Percentiles rank a stretch among this genome's conserved stretches.
Evolutionary conservation across 2,797 vertebrate species (phyloP).

Genomic region (Apodemus agrarius): DNA sequence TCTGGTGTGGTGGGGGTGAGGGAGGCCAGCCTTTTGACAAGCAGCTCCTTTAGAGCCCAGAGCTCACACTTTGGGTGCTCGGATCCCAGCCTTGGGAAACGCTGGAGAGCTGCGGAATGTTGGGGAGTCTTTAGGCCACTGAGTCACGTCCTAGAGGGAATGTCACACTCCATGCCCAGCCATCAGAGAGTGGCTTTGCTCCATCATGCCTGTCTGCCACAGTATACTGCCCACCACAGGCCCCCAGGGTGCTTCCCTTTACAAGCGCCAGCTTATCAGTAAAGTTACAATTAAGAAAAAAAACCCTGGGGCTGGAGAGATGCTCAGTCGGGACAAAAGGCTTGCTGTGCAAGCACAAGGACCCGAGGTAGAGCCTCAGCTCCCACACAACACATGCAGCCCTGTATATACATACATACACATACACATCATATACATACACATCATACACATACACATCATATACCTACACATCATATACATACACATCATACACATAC

Average conservation of each 20-base stretch:
- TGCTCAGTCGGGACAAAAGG: background rate
- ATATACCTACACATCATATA: no score
- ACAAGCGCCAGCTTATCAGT: background rate
- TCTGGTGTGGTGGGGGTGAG: background rate
- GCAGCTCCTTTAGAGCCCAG: background rate
- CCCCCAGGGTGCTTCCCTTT: background rate
- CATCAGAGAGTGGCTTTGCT: background rate
- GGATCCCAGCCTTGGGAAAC: background rate
- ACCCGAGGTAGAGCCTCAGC: background rate
- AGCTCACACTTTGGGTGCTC: background rate
- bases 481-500: no score
- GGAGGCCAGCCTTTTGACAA: background rate
- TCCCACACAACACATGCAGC: background rate
- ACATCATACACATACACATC: no score
- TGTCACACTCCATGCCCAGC: background rate
- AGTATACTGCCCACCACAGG: background rate
- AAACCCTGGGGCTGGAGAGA: background rate
- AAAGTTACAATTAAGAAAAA: background rate
- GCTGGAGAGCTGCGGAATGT: background rate
- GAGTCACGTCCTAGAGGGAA: background rate
- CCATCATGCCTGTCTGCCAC: background rate
- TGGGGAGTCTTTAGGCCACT: background rate
- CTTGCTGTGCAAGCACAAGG: background rate
- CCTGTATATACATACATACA: no score
- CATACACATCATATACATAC: no score